A percentile compares a stretch with the other conserved stretches of the same genome.
These are phyloP conservation scores for Acrocephalus arundinaceus DNA, from an alignment of 2,113 vertebrate genomes.

Conservation along the genomic window DNA sequence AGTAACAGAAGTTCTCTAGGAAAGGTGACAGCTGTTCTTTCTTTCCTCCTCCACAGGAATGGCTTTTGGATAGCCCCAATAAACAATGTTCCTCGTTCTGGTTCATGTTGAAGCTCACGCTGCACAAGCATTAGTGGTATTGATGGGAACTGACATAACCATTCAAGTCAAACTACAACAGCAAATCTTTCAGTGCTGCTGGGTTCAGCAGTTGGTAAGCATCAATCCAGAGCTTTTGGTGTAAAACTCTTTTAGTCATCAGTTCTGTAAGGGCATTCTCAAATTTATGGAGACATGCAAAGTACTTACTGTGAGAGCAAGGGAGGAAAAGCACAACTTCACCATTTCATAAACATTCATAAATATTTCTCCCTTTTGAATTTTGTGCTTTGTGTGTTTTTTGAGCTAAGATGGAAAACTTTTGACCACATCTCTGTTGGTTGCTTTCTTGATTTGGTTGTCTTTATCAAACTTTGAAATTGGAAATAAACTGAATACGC, in stretches of 20 bases:
- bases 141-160: conserved; percentile 21
- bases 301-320: background rate
- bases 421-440: background rate
- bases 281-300: conserved; percentile 4
- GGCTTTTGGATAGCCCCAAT: background rate
- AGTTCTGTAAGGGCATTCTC: background rate
- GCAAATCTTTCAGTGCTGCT: conserved; percentile 22
- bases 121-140: background rate
- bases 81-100: background rate
- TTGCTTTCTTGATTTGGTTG: background rate
- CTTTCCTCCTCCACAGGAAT: background rate
- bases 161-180: background rate
- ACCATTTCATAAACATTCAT: background rate
- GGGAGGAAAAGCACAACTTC: background rate
- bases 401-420: background rate
- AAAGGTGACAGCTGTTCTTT: background rate
- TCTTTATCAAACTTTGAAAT: background rate
- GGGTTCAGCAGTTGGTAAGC: background rate
- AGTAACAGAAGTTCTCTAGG: background rate
- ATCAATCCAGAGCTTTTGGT: conserved; percentile 23
- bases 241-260: background rate
- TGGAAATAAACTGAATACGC: background rate
- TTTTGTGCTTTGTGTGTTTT: background rate
- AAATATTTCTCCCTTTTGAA: background rate
- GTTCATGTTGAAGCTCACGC: background rate